A percentile compares a stretch with the other conserved stretches of the same genome.
Evolutionary conservation across 2,797 vertebrate species (phyloP).

Genomic region (Eupleurogrammus muticus): DNA sequence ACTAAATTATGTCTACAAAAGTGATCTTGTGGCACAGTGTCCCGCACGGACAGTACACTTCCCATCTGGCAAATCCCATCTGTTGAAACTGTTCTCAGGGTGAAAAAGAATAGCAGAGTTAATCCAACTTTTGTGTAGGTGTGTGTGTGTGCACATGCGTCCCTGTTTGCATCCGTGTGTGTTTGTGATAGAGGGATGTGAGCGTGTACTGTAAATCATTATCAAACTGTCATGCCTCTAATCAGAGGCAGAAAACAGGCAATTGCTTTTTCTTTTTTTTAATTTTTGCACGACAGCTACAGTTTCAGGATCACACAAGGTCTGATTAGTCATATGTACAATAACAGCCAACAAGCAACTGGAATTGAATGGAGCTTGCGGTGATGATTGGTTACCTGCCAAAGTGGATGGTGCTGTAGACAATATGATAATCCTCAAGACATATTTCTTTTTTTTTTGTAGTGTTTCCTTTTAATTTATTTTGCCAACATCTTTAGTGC

Average conservation of each 20-base stretch:
- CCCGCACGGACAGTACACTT: slow-evolving; percentile 56
- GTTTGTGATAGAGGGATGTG: slow-evolving; percentile 48
- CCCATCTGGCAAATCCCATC: slow-evolving; percentile 48
- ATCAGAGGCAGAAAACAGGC: slow-evolving; percentile 38
- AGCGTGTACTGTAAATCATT: slow-evolving; percentile 54
- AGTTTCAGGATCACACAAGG: slow-evolving; percentile 61
- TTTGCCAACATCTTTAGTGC: slow-evolving; percentile 70
- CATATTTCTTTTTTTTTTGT: slow-evolving; percentile 43
- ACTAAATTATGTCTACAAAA: slow-evolving; percentile 74
- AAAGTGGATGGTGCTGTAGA: slow-evolving; percentile 62
- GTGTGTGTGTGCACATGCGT: neutral
- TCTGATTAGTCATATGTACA: slow-evolving; percentile 72
- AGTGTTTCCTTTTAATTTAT: slow-evolving; percentile 65
- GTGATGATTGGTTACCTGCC: slow-evolving; percentile 67
- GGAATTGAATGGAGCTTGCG: slow-evolving; percentile 49
- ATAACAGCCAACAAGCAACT: slow-evolving; percentile 54
- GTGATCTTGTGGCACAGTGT: slow-evolving; percentile 64
- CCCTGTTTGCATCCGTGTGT: slow-evolving; percentile 26
- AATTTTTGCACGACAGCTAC: slow-evolving; percentile 37
- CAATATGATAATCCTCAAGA: slow-evolving; percentile 75
- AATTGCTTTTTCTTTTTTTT: slow-evolving; percentile 39
- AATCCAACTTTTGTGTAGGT: slow-evolving; percentile 38
- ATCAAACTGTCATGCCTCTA: slow-evolving; percentile 61
- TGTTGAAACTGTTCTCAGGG: slow-evolving; percentile 62
- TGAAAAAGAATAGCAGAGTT: slow-evolving; percentile 46